Base-by-base conservation (phyloP, 2,888 invertebrate species). In the Melieria omissa region DNA sequence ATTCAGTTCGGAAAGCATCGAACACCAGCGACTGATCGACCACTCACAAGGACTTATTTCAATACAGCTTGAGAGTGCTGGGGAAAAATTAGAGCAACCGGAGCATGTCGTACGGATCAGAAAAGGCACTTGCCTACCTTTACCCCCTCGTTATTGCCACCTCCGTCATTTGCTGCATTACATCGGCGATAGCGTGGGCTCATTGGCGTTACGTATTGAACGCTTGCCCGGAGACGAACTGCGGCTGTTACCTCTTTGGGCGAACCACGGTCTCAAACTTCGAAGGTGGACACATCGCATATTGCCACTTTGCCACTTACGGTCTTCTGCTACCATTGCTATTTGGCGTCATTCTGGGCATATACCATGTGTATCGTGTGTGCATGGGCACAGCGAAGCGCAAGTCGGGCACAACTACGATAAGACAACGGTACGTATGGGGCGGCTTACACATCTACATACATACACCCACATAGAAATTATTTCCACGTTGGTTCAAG, bases 321-420 rank as follows among this genome's bases (percentile, higher is more conserved):
- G 92, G 92, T 4, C 89, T 92, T 2, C 77, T 92, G 9, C 88
- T 92, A 12, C 89, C 92, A 46, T 84, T 92, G 46, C 86, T 90
- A n/a, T 90, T 91, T 80, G 89, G 90, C 29, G 81, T 92, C 7
- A 88, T 90, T n/a, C 89, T 93, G 87, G 89, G 90, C 4, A 86
- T 91, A 72, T 93, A 91, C 80, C 93, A 93, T 83, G 91, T 92
- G 80, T 92, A 91, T 82, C 88, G 93, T 82, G 91, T 92, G 29
- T 91, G 91, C 78, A 90, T 91, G 73, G 90, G 89, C 78, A 89
- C 88, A 80, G 90, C 90, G 5, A 86, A 89, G 77, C 81, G 83
- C 57, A 84, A 84, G 75, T 75, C 81, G 42, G 86, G 85, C 74
- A 83, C 85, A n/a, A 81, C 83, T 12, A 85, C 85, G 47, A 80